Percentiles rank a stretch among this genome's conserved stretches.
These are phyloP conservation scores for Caranx ignobilis DNA, from an alignment of 2,113 vertebrate species.

Conservation along the genomic window DNA sequence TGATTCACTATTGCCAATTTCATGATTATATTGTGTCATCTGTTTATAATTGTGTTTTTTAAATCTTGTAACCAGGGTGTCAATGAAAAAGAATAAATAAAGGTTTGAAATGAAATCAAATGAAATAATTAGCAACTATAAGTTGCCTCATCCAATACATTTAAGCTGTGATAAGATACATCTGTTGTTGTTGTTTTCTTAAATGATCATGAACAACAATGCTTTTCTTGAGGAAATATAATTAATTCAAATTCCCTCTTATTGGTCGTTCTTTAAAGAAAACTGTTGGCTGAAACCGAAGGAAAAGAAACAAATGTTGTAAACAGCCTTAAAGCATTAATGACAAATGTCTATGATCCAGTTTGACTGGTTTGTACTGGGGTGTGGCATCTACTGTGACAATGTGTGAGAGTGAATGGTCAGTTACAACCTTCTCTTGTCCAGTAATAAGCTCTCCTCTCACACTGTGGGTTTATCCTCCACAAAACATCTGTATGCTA, in stretches of 20 bases:
- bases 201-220: background rate
- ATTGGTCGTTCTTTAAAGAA: background rate
- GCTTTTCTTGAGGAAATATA: background rate
- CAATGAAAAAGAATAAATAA: no score
- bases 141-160: no score
- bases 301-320: background rate
- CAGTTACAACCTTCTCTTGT: background rate
- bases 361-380: background rate
- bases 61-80: no score
- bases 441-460: background rate
- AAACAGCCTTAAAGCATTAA: background rate
- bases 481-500: background rate
- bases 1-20: no score
- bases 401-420: constrained; percentile 3
- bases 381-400: background rate
- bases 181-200: background rate
- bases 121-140: no score
- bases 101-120: no score
- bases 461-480: background rate
- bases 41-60: no score
- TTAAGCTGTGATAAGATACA: background rate
- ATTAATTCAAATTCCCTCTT: background rate
- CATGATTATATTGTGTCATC: no score
- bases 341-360: background rate
- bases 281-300: background rate